phyloP scores from a whole-genome alignment of 1,140 invertebrate species.

The Pogonomyrmex barbatus region DNA sequence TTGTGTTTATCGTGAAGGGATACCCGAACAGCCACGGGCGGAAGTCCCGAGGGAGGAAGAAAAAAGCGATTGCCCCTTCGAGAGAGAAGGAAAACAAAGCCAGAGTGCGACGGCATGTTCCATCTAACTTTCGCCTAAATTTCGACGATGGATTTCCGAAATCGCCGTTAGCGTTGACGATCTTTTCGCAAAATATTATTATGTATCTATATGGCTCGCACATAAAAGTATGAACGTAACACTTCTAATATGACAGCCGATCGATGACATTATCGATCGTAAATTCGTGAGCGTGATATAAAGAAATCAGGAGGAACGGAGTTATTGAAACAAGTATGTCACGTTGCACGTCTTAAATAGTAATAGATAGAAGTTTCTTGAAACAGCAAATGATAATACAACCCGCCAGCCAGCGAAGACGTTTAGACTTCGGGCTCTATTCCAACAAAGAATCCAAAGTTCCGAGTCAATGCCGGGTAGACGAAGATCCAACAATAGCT shows the following conservation, averaged over 20 bases:
- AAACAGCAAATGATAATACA: constrained; percentile 13
- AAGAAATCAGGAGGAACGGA: not conserved
- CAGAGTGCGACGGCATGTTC: constrained; percentile 38
- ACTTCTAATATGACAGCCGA: not conserved
- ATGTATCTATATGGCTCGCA: not conserved
- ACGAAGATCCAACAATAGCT: constrained; percentile 54
- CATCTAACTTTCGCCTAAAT: constrained; percentile 47
- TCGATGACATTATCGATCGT: not conserved
- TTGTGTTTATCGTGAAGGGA: constrained; percentile 64
- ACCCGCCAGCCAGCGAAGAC: not conserved
- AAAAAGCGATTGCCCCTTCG: constrained; percentile 45
- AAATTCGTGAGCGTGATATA: not conserved
- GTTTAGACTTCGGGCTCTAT: not conserved
- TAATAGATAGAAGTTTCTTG: not conserved
- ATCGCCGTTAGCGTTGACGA: constrained; percentile 27
- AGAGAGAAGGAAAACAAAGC: constrained; percentile 47
- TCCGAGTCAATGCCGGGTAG: constrained; percentile 45
- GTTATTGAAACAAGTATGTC: not conserved
- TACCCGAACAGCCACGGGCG: constrained; percentile 53
- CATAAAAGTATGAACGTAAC: not conserved
- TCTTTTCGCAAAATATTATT: constrained; percentile 30
- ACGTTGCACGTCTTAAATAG: not conserved
- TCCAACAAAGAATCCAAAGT: constrained; percentile 47
- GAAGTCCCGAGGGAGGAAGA: constrained; percentile 47
- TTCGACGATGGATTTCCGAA: constrained; percentile 55